Evolutionary conservation across 2,113 vertebrate genomes (phyloP).

Genomic region (Sapayoa aenigma): DNA sequence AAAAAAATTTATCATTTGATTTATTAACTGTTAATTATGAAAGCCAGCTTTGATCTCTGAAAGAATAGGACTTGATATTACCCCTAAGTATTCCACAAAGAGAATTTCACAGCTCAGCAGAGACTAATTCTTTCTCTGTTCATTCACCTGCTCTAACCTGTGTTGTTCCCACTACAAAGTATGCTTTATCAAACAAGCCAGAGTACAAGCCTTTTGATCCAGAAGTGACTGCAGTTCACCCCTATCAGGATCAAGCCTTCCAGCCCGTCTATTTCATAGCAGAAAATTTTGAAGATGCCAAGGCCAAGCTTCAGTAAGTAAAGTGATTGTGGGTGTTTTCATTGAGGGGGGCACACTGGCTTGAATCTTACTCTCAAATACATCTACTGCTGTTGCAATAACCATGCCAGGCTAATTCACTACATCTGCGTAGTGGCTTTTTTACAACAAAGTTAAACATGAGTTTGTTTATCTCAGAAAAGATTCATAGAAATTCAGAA

Average conservation of each 20-base stretch:
- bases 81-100: neutral
- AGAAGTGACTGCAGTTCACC: slow-evolving; percentile 76
- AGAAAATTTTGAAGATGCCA: slow-evolving; percentile 85
- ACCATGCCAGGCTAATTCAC: neutral
- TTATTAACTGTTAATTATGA: neutral
- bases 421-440: neutral
- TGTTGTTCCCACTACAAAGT: slow-evolving; percentile 54
- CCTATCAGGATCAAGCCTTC: slow-evolving; percentile 82
- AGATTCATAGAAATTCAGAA: neutral
- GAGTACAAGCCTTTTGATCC: slow-evolving; percentile 79
- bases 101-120: neutral
- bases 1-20: neutral
- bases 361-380: neutral
- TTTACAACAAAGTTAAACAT: neutral
- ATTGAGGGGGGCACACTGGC: neutral
- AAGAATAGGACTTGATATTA: neutral
- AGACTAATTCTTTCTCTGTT: neutral
- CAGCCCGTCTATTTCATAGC: slow-evolving; percentile 85
- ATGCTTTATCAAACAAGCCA: slow-evolving; percentile 79
- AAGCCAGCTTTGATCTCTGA: neutral
- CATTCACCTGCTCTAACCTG: neutral
- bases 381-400: neutral
- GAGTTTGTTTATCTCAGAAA: neutral
- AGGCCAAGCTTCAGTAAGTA: slow-evolving; percentile 77
- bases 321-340: neutral